Evolutionary conservation across 1,140 invertebrate genomes (phyloP).

Genomic region (Palaemon carinicauda): DNA sequence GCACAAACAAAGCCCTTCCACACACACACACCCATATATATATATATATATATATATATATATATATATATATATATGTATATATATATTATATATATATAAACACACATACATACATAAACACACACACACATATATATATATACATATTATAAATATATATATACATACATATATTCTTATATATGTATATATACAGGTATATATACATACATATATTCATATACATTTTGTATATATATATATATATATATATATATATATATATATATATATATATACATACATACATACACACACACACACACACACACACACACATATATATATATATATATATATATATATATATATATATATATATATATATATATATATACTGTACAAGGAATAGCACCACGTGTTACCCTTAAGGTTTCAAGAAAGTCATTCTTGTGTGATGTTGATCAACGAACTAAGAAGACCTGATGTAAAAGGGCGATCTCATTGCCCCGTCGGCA

Average conservation of each 20-base stretch:
- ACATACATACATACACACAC: constrained; percentile 10
- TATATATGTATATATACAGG: not conserved
- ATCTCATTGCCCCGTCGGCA: too few relatives aligned
- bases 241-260: constrained; percentile 23
- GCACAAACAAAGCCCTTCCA: too few relatives aligned
- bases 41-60: not conserved
- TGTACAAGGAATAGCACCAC: too few relatives aligned
- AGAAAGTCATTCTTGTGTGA: too few relatives aligned
- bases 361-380: not conserved
- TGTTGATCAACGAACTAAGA: too few relatives aligned
- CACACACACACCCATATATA: too few relatives aligned
- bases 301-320: too few relatives aligned
- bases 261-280: constrained; percentile 16
- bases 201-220: not conserved
- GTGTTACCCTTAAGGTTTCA: too few relatives aligned
- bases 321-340: not conserved
- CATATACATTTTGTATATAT: constrained; percentile 7
- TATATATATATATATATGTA: not conserved
- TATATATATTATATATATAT: too few relatives aligned
- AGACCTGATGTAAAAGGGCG: too few relatives aligned
- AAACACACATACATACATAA: not conserved
- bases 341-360: not conserved
- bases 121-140: not conserved
- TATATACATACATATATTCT: not conserved
- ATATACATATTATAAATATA: not conserved